Percentiles rank a stretch among this genome's conserved stretches.
Conservation (phyloP, 1,140 invertebrate species). For the Piezodorus guildinii region DNA sequence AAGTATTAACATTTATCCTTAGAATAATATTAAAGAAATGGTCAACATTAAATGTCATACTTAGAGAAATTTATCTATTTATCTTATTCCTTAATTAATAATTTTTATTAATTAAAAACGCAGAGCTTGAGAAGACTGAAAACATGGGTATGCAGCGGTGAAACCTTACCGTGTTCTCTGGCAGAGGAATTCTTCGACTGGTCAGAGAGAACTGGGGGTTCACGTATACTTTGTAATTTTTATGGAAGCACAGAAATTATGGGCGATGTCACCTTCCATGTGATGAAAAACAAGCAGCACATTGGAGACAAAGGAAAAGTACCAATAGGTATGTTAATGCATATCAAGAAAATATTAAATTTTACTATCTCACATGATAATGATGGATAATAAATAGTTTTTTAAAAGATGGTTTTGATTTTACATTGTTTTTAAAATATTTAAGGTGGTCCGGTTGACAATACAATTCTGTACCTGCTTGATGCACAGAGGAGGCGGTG, state of each 20-base stretch:
- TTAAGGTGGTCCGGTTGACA: constrained; percentile 56
- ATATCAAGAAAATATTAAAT: neutral
- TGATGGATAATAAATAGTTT: neutral
- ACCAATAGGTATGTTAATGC: constrained; percentile 63
- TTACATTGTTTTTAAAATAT: neutral
- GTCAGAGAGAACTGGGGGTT: constrained; percentile 40
- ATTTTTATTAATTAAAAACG: too few relatives aligned
- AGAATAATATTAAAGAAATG: too few relatives aligned
- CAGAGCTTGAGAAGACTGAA: constrained; percentile 36
- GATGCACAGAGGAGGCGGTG: constrained; percentile 53
- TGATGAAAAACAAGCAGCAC: constrained; percentile 40
- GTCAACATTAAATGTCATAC: too few relatives aligned
- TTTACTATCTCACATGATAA: neutral
- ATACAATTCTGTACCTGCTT: constrained; percentile 65
- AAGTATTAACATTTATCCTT: neutral
- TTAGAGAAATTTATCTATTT: too few relatives aligned
- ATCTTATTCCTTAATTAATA: too few relatives aligned
- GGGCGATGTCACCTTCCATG: constrained; percentile 64
- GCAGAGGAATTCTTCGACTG: constrained; percentile 58
- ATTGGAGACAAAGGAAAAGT: constrained; percentile 51
- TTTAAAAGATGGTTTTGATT: too few relatives aligned
- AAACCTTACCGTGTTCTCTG: constrained; percentile 52
- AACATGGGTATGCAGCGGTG: constrained; percentile 74
- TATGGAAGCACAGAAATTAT: constrained; percentile 82
- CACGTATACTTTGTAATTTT: constrained; percentile 63